Evolutionary conservation across 2,888 invertebrate species (phyloP).

Genomic region (Seira sanloemensis): DNA sequence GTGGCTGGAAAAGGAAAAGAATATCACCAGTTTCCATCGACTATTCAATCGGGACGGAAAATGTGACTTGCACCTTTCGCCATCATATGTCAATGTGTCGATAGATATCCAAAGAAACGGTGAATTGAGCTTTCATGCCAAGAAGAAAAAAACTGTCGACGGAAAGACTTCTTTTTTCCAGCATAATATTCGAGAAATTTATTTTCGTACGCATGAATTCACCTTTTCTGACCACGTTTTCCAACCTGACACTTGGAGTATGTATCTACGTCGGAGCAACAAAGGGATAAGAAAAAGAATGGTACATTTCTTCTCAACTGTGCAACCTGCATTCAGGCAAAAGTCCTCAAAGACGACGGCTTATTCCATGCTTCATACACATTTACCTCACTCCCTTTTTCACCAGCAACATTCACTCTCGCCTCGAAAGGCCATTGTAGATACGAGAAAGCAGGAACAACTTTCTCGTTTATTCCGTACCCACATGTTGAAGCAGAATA

Average conservation of each 20-base stretch:
- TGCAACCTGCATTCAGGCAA: too few species aligned
- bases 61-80: too few species aligned
- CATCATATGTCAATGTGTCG: too few species aligned
- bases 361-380: background rate
- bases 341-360: too few species aligned
- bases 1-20: too few species aligned
- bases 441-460: background rate
- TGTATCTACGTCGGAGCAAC: background rate
- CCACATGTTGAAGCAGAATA: background rate
- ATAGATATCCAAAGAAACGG: too few species aligned
- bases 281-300: background rate
- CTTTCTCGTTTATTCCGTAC: constrained; percentile 4
- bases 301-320: too few species aligned
- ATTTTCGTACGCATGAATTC: background rate
- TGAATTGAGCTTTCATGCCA: too few species aligned
- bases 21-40: too few species aligned
- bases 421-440: background rate
- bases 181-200: background rate
- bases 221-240: constrained; percentile 4
- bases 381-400: background rate
- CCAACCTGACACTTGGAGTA: background rate
- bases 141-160: too few species aligned
- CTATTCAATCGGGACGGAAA: too few species aligned
- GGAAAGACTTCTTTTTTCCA: background rate
- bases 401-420: background rate